These are phyloP conservation scores for Panthera tigris DNA, from an alignment of 2,113 vertebrate genomes.

Conservation along the genomic window DNA sequence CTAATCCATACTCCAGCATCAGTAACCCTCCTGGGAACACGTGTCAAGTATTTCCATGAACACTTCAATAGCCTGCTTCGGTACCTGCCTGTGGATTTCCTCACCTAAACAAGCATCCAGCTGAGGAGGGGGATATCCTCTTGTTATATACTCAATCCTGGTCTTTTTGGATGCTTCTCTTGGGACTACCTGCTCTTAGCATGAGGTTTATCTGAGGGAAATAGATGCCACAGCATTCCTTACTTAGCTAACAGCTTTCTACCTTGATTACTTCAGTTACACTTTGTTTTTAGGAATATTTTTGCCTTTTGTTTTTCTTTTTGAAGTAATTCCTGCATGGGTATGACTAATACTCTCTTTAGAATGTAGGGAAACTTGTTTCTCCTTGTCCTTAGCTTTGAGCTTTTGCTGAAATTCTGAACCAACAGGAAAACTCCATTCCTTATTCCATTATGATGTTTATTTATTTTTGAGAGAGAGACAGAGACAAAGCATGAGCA, in stretches of 20 bases:
- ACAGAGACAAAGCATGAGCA: too few relatives aligned
- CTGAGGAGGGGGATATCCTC: not conserved
- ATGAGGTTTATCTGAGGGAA: not conserved
- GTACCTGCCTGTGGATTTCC: not conserved
- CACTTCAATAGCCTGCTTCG: not conserved
- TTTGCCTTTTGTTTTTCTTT: not conserved
- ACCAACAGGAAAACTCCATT: not conserved
- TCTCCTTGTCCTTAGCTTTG: not conserved
- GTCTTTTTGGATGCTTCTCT: not conserved
- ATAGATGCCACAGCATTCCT: not conserved
- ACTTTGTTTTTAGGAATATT: not conserved
- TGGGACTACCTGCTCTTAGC: not conserved
- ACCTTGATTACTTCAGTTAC: not conserved
- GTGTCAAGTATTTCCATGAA: not conserved
- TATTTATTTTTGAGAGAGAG: too few relatives aligned
- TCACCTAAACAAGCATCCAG: not conserved
- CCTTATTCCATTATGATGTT: not conserved
- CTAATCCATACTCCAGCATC: not conserved
- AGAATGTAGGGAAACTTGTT: not conserved
- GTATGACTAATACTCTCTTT: not conserved
- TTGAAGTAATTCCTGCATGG: not conserved
- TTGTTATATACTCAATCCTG: not conserved
- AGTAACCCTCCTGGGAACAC: not conserved
- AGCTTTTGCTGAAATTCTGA: conserved; percentile 24
- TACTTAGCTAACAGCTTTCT: not conserved